These are phyloP conservation scores for Belonocnema kinseyi DNA, from an alignment of 1,140 invertebrate genomes.

Conservation along the genomic window DNA sequence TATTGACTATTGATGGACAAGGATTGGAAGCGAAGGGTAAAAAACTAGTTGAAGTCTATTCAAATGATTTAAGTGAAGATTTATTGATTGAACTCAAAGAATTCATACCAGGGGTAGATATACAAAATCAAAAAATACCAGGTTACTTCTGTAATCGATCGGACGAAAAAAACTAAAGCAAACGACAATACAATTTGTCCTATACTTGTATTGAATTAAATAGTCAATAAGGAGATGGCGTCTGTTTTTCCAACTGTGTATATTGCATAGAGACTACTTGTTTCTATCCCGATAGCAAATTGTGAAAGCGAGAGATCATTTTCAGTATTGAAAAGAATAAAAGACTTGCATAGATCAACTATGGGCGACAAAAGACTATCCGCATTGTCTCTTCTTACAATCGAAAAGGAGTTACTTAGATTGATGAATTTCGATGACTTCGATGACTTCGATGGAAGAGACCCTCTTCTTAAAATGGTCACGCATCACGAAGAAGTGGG, in stretches of 20 bases:
- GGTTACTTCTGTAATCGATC: too few relatives aligned
- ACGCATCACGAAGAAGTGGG: too few relatives aligned
- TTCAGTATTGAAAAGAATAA: constrained; percentile 39
- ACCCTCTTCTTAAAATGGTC: too few relatives aligned
- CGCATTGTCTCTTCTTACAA: constrained; percentile 7
- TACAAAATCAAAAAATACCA: too few relatives aligned
- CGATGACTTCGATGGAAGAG: constrained; percentile 1
- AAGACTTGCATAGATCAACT: constrained; percentile 34
- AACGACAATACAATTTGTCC: constrained; percentile 31
- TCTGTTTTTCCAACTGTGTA: constrained; percentile 37
- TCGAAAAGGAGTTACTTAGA: too few relatives aligned
- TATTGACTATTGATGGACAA: too few relatives aligned
- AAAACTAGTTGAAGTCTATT: too few relatives aligned
- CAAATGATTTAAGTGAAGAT: too few relatives aligned
- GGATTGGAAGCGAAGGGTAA: too few relatives aligned
- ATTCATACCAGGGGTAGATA: too few relatives aligned
- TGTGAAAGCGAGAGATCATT: constrained; percentile 42
- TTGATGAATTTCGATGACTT: constrained; percentile 20
- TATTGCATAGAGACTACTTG: constrained; percentile 35
- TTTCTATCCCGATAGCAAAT: constrained; percentile 39
- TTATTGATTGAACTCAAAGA: too few relatives aligned
- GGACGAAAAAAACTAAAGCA: too few relatives aligned
- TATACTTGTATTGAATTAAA: constrained; percentile 35
- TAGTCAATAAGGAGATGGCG: constrained; percentile 30
- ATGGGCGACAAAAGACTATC: constrained; percentile 29